phyloP scores from a whole-genome alignment of 2,888 invertebrate genomes.

The Petrolisthes cinctipes region DNA sequence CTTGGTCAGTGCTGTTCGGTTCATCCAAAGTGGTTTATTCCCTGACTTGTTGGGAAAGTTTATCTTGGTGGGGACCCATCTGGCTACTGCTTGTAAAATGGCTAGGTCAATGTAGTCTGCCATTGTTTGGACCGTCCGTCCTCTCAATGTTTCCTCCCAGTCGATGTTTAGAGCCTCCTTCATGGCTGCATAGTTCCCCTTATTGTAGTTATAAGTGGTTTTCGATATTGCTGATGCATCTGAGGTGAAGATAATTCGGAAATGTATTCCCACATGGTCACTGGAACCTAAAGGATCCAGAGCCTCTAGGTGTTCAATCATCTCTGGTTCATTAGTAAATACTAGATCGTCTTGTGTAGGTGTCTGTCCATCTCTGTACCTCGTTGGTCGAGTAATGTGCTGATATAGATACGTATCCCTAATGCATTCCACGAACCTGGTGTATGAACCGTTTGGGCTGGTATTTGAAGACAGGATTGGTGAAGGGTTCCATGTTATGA shows the following conservation, averaged over 20 bases:
- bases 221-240: background rate
- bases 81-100: background rate
- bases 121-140: background rate
- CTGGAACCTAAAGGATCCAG: background rate
- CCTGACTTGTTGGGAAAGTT: background rate
- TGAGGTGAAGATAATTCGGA: background rate
- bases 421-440: background rate
- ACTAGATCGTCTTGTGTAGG: conserved; percentile 1
- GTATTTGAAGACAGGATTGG: background rate
- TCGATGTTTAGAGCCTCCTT: background rate
- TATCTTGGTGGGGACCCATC: background rate
- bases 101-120: too few species aligned
- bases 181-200: conserved; percentile 2
- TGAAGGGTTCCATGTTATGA: background rate
- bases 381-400: background rate
- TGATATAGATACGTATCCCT: background rate
- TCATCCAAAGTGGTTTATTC: conserved; percentile 3
- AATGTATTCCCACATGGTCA: background rate
- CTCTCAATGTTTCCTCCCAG: background rate
- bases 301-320: background rate
- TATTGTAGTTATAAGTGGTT: background rate
- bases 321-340: conserved; percentile 10
- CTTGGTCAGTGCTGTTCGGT: background rate
- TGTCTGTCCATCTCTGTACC: background rate
- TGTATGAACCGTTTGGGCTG: background rate